These are phyloP conservation scores for Sicus ferrugineus DNA, from an alignment of 2,888 invertebrate genomes.

Conservation along the genomic window DNA sequence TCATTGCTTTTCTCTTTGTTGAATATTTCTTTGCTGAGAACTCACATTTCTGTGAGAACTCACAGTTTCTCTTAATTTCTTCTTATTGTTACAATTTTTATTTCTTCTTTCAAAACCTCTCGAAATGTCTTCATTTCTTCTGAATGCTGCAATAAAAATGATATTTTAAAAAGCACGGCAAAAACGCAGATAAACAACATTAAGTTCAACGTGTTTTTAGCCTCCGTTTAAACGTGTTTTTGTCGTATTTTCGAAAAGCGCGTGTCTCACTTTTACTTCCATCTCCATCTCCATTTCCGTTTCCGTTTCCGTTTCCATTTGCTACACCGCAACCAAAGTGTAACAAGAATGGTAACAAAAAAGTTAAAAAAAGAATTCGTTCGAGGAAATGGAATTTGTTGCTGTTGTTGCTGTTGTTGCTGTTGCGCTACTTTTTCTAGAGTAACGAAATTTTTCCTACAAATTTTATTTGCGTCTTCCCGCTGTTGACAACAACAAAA, in stretches of 20 bases:
- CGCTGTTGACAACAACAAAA: too few relatives aligned
- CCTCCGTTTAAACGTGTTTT: not conserved
- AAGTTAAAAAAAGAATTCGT: too few relatives aligned
- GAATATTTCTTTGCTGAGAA: too few relatives aligned
- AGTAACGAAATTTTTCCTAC: not conserved
- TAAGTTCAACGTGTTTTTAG: not conserved
- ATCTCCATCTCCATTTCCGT: not conserved
- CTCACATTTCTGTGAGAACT: too few relatives aligned
- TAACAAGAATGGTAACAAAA: too few relatives aligned
- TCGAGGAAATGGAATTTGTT: too few relatives aligned
- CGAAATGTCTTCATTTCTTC: not conserved
- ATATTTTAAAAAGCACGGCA: not conserved
- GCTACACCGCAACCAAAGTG: too few relatives aligned
- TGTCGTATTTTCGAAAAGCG: not conserved
- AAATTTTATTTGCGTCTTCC: not conserved
- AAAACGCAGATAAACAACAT: too few relatives aligned
- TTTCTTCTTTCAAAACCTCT: not conserved
- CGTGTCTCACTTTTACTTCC: not conserved
- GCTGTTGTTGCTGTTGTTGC: not conserved
- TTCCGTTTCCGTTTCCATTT: not conserved
- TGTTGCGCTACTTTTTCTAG: not conserved
- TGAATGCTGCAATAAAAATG: not conserved
- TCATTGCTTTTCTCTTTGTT: too few relatives aligned
- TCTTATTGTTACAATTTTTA: not conserved
- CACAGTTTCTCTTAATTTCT: too few relatives aligned